A percentile compares a stretch with the other conserved stretches of the same genome.
Conservation (phyloP, 2,113 vertebrate species). For the Hemibagrus wyckioides region DNA sequence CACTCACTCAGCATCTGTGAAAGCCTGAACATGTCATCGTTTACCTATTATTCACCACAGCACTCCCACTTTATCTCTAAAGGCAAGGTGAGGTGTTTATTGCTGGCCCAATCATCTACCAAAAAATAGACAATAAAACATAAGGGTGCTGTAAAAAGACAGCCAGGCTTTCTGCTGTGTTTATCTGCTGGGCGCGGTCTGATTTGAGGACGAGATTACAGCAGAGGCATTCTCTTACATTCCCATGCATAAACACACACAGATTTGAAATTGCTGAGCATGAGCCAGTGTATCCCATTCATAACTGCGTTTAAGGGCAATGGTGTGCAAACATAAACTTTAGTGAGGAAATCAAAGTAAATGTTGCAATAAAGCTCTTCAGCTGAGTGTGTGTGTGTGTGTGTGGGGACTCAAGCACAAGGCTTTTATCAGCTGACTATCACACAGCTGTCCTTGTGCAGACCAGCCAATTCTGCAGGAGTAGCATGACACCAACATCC, state of each 20-base stretch:
- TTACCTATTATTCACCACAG: constrained; percentile 33
- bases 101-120: neutral
- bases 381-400: neutral
- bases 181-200: neutral
- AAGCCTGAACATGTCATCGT: constrained; percentile 8
- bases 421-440: constrained; percentile 4
- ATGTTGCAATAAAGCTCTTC: constrained; percentile 8
- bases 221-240: neutral
- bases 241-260: constrained; percentile 6
- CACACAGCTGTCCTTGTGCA: neutral
- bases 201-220: neutral
- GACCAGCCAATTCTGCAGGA: neutral
- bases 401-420: neutral
- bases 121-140: constrained; percentile 9
- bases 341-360: neutral
- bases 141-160: neutral
- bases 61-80: neutral
- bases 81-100: constrained; percentile 13
- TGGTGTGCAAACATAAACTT: constrained; percentile 8
- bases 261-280: neutral
- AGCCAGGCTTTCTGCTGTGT: neutral
- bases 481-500: neutral
- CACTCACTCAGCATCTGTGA: constrained; percentile 18
- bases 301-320: neutral
- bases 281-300: neutral